Evolutionary conservation across 2,113 vertebrate species (phyloP).

Genomic region (Sardina pilchardus): DNA sequence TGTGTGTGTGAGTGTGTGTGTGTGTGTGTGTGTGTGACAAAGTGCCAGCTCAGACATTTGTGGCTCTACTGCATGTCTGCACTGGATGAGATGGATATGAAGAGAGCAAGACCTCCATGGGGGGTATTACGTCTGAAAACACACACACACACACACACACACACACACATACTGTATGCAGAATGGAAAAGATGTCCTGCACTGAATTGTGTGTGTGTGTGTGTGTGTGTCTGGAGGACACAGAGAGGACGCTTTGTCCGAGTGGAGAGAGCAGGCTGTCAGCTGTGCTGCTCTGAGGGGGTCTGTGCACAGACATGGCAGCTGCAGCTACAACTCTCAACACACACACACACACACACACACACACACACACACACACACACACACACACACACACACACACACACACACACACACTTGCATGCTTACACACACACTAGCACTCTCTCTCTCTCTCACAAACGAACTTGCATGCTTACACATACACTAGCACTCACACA

Average conservation of each 20-base stretch:
- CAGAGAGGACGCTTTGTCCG: conserved; percentile 13
- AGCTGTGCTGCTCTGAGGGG: conserved; percentile 26
- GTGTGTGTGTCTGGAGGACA: conserved; percentile 5
- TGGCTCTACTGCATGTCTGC: not conserved
- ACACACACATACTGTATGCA: not conserved
- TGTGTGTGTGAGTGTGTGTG: conserved; percentile 29
- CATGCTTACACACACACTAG: not conserved
- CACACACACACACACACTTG: not conserved
- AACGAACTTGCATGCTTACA: not conserved
- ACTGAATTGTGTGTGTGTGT: not conserved
- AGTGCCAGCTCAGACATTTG: conserved; percentile 5
- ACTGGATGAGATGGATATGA: not conserved
- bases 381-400: not conserved
- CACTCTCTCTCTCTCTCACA: no score
- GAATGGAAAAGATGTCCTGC: conserved; percentile 1
- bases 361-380: not conserved
- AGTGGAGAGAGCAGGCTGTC: conserved; percentile 29
- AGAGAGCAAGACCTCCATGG: not conserved
- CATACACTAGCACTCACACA: not conserved
- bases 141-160: not conserved
- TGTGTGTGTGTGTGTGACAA: conserved; percentile 36
- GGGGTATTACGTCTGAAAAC: not conserved
- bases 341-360: not conserved
- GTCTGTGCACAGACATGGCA: not conserved
- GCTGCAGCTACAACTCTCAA: not conserved